Base-by-base conservation (phyloP, 37 sponge, comb jelly and placozoan species). In the Sycon ciliatum region DNA sequence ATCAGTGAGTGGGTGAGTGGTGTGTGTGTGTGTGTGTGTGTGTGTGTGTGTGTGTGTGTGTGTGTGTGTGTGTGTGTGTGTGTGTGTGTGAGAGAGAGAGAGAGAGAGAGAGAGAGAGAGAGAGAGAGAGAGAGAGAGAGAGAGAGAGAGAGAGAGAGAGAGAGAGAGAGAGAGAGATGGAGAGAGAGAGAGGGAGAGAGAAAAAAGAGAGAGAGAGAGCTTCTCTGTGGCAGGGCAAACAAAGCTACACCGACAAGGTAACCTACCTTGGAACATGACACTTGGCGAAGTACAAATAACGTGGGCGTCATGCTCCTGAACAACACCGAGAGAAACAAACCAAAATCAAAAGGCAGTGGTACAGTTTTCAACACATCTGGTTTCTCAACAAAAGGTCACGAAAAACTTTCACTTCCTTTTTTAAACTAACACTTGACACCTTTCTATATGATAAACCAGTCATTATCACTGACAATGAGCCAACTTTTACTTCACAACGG, bases 241-340 rank as follows among this genome's bases (percentile, higher is more conserved):
- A n/a, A n/a, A n/a, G 22, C 55, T 32, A 55, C 22, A 1, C 52
- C 23, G 33, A 35, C 69, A 38, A 56, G 62, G 71, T 16, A n/a
- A 38, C 57, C n/a, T 29, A 86, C 90, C 95, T 85, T 85, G 79
- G 69, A 84, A 91, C 1, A 84, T 66, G 16, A 96, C 93, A 80
- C 73, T 88, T 1, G 98, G 98, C 55, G 86, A 62, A 27, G 98
- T 96, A 4, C 91, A 54, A 36, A 96, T 75, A 13, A 91, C 85
- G 29, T 89, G 79, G 3, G 83, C 72, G 67, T 83, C 80, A 38
- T 78, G 85, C 38, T 96, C 98, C 89, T 94, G n/a, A n/a, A n/a
- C n/a, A n/a, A n/a, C n/a, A n/a, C n/a, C n/a, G n/a, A n/a, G n/a
- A n/a, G n/a, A n/a, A n/a, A n/a, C n/a, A n/a, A n/a, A 58, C 5